These are phyloP conservation scores for Protobothrops mucrosquamatus DNA, from an alignment of 2,113 vertebrate genomes.

Conservation along the genomic window DNA sequence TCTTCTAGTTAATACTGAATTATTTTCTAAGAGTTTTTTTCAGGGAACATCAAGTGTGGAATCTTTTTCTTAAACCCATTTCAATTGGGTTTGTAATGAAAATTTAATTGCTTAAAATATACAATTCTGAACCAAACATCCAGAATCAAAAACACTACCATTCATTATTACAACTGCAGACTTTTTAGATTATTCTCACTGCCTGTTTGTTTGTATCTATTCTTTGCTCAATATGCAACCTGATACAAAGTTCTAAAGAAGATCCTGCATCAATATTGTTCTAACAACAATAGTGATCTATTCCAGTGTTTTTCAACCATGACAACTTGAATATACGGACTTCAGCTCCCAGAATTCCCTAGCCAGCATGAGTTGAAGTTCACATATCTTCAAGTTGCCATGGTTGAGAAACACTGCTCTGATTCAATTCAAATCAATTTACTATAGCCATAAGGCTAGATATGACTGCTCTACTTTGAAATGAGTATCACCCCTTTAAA, in stretches of 20 bases:
- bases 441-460: not conserved
- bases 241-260: not conserved
- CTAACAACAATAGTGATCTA: not conserved
- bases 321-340: not conserved
- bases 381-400: not conserved
- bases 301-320: not conserved
- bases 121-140: not conserved
- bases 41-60: not conserved
- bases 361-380: not conserved
- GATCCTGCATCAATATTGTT: not conserved
- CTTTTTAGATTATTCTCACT: not conserved
- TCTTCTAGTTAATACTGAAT: not conserved
- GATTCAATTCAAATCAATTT: not conserved
- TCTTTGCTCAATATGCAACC: not conserved
- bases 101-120: not conserved
- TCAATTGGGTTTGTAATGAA: not conserved
- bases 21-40: not conserved
- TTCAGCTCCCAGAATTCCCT: not conserved
- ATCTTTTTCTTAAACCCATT: not conserved
- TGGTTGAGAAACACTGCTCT: not conserved
- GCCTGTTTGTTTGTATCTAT: not conserved
- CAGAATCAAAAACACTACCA: not conserved
- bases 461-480: not conserved
- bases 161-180: not conserved
- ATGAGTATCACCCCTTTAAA: not conserved